Evolutionary conservation across 1,140 invertebrate species (phyloP), one percentile per base, ranked within the genome.

Genomic region (Drosophila yakuba): DNA sequence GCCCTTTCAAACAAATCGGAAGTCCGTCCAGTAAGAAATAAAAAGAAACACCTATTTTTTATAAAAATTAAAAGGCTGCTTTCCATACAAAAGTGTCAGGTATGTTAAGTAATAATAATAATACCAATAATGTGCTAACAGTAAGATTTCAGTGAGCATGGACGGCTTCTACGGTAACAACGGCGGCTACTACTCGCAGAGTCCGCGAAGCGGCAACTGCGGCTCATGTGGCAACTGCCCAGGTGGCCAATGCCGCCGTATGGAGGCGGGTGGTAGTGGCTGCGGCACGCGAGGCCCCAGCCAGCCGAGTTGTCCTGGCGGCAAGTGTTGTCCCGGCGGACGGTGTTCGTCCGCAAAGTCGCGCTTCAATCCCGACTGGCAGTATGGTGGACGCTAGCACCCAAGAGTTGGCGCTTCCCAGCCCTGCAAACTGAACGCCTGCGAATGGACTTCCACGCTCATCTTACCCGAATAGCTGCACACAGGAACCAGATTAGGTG

Each of bases 281-380:
- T 28, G 7, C 15, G 23, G 23, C 36, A 1, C 23, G 3, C 20
- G 7, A 6, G 45, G 58, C 11, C 43, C 8, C 50, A 4, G 64
- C 38, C 52, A 62, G 43, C 36, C 20, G 14, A 12, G 38, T 11
- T 83, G 80, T 28, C 54, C 60, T 32, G 73, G 72, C 20, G 63
- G 72, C 10, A 68, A 61, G 5, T 74, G 61, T 63, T 85, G 74
- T 45, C 60, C 60, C 14, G 61, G 68, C 14, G 68, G 78, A n/a
- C 38, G 17, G 3, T 74, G 82, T 25, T 17, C 43, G 25, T 17
- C 41, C 10, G 43, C 38, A 0, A 28, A 45, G n/a, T 2, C 32
- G 6, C 41, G 48, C 20, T 20, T 12, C 20, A 23, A 23, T 35
- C 2, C 8, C 10, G 36, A 48, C 44, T 56, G 60, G 45, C 78